Base-by-base conservation (phyloP, 1,140 invertebrate species). In the Macrotrachela quadricornifera region DNA sequence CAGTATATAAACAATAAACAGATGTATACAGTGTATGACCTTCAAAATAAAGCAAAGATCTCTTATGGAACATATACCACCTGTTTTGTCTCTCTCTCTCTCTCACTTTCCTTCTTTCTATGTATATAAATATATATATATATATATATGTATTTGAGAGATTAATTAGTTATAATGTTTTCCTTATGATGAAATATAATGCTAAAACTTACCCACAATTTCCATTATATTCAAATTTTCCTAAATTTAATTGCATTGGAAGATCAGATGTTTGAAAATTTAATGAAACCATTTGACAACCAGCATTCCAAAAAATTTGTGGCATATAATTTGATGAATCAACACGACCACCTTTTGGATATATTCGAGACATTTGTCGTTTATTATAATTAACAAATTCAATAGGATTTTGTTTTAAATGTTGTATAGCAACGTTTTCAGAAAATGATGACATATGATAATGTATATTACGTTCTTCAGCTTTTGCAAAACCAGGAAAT, bases 331-430 rank as follows among this genome's bases (percentile, higher is more conserved):
- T 99, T 37, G 87, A 94, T 47, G 92, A 97, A 73, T 99, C 94
- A 49, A 92, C 92, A 41, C 94, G 71, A 0, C 91, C 95, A 55
- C 94, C 92, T 70, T 88, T 91, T 1, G 94, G 94, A 73, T 99
- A 99, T 63, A 99, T 97, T 46, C 94, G 75, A 59, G 85, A 92
- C 79, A 71, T 88, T 75, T 99, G 94, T 11, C 90, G 76, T 73
- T 99, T 99, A 73, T 99, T 99, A 68, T 97, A 97, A 59, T 97
- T 95, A 57, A 96, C 90, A 73, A 97, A 95, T 66, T 97, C 90
- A 49, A 95, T 88, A 51, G 91, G 86, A 63, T 84, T 81, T 55
- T 84, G 80, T 74, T 94, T 95, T 40, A 99, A 72, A 66, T 88
- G 86, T 65, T 83, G 85, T 64, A 97, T 77, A 56, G 88, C 91